phyloP scores from a whole-genome alignment of 1,140 invertebrate genomes.

The Coboldia fuscipes region DNA sequence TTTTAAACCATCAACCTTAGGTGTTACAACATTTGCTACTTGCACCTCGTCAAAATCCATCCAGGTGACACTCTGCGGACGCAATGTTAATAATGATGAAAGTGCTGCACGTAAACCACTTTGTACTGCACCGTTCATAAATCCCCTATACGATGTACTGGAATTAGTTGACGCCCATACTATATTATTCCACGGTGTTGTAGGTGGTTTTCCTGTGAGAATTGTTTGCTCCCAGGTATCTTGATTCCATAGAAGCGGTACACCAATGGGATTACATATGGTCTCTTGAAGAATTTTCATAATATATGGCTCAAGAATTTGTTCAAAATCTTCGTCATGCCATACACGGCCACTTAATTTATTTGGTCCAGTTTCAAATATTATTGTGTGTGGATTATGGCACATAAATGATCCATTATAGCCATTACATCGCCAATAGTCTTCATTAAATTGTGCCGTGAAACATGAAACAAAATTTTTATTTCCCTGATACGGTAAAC shows the following conservation, averaged over 20 bases:
- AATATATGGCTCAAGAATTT: conserved; percentile 5
- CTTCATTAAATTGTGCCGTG: conserved; percentile 8
- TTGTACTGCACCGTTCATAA: conserved; percentile 15
- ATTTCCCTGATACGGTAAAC: neutral
- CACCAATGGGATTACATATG: conserved; percentile 12
- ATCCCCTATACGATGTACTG: conserved; percentile 12
- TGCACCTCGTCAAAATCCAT: conserved; percentile 10
- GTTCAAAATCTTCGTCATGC: conserved; percentile 7
- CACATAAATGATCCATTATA: conserved; percentile 12
- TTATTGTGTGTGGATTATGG: conserved; percentile 9
- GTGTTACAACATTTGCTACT: conserved; percentile 5
- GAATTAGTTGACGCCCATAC: conserved; percentile 15
- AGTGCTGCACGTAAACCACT: conserved; percentile 16
- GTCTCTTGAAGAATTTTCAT: conserved; percentile 6
- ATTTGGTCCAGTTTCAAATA: conserved; percentile 4
- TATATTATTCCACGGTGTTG: conserved; percentile 12
- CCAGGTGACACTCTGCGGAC: conserved; percentile 15
- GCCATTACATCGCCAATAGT: conserved; percentile 8
- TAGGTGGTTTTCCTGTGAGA: conserved; percentile 6
- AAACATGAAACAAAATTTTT: conserved; percentile 9
- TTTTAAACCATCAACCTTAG: too few species aligned
- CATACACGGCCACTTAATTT: conserved; percentile 9
- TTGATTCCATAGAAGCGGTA: conserved; percentile 6
- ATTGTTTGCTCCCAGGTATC: conserved; percentile 7
- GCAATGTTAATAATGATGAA: conserved; percentile 11